Percentiles rank a stretch among this genome's conserved stretches.
These are phyloP conservation scores for Emberiza fucata DNA, from an alignment of 2,113 vertebrate genomes.

Conservation along the genomic window DNA sequence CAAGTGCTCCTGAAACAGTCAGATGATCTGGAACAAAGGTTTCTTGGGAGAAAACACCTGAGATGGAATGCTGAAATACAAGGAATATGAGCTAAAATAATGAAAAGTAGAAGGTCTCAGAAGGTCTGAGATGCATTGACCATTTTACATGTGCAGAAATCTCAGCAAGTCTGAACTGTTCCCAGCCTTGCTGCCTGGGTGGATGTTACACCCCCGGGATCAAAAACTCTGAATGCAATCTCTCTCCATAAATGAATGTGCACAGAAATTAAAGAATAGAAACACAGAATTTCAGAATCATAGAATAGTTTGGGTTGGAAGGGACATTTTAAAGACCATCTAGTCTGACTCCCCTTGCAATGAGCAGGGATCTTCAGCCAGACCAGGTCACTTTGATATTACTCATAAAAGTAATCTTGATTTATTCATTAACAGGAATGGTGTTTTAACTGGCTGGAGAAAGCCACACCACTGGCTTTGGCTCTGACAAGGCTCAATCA, in stretches of 20 bases:
- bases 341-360: too few species aligned
- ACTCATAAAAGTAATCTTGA: neutral
- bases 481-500: neutral
- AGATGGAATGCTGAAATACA: constrained; percentile 38
- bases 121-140: neutral
- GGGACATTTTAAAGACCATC: neutral
- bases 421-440: neutral
- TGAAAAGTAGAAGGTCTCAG: neutral
- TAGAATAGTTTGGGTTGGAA: neutral
- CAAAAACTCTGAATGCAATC: neutral
- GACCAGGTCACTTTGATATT: neutral
- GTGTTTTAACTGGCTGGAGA: neutral
- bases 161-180: neutral
- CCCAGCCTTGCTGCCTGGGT: neutral
- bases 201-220: neutral
- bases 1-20: constrained; percentile 82
- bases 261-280: neutral
- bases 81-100: neutral
- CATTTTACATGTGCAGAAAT: neutral
- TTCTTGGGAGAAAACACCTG: constrained; percentile 62
- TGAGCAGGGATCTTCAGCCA: neutral
- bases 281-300: neutral
- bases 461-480: neutral
- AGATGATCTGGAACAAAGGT: constrained; percentile 71
- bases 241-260: neutral